Conservation (phyloP, 2,113 vertebrate genomes). For the Promerops cafer region DNA sequence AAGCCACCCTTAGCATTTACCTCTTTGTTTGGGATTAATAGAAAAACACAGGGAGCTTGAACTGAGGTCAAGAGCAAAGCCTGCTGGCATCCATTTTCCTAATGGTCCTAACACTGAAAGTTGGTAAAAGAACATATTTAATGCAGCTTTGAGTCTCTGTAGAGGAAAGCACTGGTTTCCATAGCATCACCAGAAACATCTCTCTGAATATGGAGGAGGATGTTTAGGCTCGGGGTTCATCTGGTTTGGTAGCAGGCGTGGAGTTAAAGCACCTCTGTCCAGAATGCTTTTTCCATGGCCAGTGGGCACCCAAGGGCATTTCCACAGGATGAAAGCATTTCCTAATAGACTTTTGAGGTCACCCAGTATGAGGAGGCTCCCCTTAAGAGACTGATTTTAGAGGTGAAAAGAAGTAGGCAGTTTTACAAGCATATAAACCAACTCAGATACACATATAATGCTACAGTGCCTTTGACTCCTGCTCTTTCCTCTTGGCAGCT, state of each 20-base stretch:
- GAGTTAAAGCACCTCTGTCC: neutral
- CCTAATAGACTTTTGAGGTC: neutral
- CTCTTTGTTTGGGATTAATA: neutral
- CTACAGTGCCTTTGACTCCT: neutral
- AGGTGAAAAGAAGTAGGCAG: neutral
- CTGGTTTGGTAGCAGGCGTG: neutral
- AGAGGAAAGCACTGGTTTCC: neutral
- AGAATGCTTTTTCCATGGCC: neutral
- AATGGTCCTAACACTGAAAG: neutral
- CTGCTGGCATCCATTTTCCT: neutral
- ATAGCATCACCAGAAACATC: neutral
- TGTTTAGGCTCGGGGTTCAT: neutral
- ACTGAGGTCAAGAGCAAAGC: constrained; percentile 23
- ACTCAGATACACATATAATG: neutral
- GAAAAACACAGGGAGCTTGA: neutral
- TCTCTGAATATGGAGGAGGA: neutral
- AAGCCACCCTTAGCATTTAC: neutral
- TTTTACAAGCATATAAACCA: neutral
- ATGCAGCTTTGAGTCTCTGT: neutral
- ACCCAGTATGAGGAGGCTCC: neutral
- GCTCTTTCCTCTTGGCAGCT: neutral
- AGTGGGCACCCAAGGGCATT: neutral
- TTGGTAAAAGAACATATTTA: neutral
- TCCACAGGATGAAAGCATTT: neutral
- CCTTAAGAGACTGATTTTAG: neutral